Base-by-base conservation (phyloP, 2,113 vertebrate genomes). In the Apteryx owenii region DNA sequence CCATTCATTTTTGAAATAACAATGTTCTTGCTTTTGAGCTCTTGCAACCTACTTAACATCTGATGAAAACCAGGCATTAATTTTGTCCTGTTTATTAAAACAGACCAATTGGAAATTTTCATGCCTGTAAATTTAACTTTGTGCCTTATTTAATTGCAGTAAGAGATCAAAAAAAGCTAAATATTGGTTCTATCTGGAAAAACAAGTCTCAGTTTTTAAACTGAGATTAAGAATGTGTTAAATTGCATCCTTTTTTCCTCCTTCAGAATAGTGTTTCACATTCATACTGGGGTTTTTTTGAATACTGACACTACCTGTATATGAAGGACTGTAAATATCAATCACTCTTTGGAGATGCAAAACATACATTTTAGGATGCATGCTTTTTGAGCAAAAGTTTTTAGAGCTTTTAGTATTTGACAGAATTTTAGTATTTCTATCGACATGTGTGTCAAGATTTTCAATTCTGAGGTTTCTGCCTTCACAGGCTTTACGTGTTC, bases 31-130 rank as follows among this genome's bases (percentile, higher is more conserved):
- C 78, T 95, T 93, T 87, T 92, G 81, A 93, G 77, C 44, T 79
- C 40, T 50, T 36, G 36, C 79, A 90, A 58, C 75, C 84, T 86
- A 3, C 87, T 92, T 84, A 82, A 65, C 4, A 3, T 82, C 80
- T 92, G 90, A 96, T 95, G 90, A 82, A 95, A 96, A 90, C 82
- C 95, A 96, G 96, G 73, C 83, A 38, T 64, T 60, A 56, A 88
- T 95, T 93, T 89, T 44, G 23, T 54, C 9, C 81, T 56, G 28
- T 88, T 91, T 81, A 86, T 95, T 88, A 71, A 93, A 95, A 66
- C 85, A 40, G 16, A 50, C 38, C 71, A 44, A 7, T 3, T 97
- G 85, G 91, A 89, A 92, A 68, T 40, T 71, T 83, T 64, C 36
- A 15, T 86, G 91, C 54, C 60, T 50, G 14, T 93, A 83, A 92